Evolutionary conservation across 2,797 vertebrate species (phyloP).

Genomic region (Chiroxiphia lanceolata): DNA sequence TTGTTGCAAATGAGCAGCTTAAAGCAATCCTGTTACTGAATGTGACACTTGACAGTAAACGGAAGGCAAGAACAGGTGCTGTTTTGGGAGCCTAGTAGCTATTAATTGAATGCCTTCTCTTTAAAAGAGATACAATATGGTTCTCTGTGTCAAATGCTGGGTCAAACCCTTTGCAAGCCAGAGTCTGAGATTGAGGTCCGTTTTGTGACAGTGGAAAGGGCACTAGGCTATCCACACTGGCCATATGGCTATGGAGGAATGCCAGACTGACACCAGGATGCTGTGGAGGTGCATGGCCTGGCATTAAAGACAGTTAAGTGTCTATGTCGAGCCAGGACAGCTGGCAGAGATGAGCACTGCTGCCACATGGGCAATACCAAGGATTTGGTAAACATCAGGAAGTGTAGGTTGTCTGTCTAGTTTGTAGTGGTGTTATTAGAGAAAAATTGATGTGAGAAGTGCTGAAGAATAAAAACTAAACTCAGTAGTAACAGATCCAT

Average conservation of each 20-base stretch:
- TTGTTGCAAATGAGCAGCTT: conserved; percentile 3
- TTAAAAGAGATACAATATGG: not conserved
- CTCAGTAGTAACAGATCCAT: not conserved
- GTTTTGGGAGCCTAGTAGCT: not conserved
- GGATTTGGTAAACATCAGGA: not conserved
- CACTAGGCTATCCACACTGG: not conserved
- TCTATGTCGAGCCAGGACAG: rapidly evolving
- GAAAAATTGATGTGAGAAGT: not conserved
- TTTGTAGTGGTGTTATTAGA: not conserved
- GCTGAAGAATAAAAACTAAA: not conserved
- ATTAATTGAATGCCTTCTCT: not conserved
- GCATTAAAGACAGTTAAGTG: not conserved
- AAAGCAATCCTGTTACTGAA: conserved; percentile 11
- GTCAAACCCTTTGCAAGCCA: not conserved
- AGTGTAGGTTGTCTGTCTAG: not conserved
- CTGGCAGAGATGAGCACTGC: not conserved
- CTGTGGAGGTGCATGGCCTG: not conserved
- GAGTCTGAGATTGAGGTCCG: not conserved
- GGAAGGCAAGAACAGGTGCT: not conserved
- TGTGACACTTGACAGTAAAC: not conserved
- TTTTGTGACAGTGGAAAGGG: not conserved
- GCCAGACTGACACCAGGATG: not conserved
- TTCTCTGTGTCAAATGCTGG: not conserved
- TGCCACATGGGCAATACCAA: not conserved
- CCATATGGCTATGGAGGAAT: not conserved